A percentile compares a stretch with the other conserved stretches of the same genome.
Evolutionary conservation across 2,797 vertebrate species (phyloP).

Genomic region (Sardinella longiceps): DNA sequence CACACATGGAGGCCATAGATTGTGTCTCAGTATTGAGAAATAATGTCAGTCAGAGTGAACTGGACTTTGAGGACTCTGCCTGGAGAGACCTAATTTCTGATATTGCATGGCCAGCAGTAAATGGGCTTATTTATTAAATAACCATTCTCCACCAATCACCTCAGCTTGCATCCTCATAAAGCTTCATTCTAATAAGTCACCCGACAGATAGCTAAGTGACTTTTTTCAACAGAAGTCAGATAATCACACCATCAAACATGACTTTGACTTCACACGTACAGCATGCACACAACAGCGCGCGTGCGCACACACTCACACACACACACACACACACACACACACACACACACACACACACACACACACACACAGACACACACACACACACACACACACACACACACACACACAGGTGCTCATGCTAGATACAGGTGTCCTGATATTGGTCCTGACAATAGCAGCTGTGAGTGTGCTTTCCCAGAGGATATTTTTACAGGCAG

Average conservation of each 20-base stretch:
- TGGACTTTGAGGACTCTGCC: no score
- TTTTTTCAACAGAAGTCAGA: no score
- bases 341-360: constrained; percentile 13
- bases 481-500: background rate
- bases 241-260: background rate
- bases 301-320: background rate
- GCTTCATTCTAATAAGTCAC: no score
- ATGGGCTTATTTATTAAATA: no score
- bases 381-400: constrained; percentile 6
- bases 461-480: background rate
- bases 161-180: no score
- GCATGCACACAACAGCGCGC: background rate
- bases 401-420: background rate
- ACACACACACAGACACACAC: background rate
- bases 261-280: background rate
- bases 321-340: background rate
- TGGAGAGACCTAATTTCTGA: no score
- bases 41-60: no score
- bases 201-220: no score
- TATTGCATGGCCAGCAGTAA: no score
- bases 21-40: no score
- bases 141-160: no score
- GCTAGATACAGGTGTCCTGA: background rate
- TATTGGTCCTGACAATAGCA: background rate
- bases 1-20: no score